These are phyloP conservation scores for Podargus strigoides DNA, from an alignment of 2,797 vertebrate genomes.

Conservation along the genomic window DNA sequence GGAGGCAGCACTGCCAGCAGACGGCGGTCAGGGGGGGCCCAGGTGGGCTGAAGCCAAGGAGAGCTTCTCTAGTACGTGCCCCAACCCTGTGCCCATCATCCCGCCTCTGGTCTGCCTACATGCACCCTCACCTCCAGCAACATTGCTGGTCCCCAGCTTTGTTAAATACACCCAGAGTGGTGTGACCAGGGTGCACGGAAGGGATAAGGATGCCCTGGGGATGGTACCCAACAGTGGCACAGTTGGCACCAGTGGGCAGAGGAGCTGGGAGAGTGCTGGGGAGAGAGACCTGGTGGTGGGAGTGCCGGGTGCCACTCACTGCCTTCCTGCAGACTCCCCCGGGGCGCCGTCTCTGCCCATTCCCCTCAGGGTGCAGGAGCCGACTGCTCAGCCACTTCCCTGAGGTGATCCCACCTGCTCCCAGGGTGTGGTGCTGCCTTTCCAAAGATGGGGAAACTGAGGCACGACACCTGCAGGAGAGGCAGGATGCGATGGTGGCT, in stretches of 20 bases:
- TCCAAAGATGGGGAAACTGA: neutral
- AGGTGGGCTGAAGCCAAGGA: neutral
- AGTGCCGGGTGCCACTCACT: accelerated
- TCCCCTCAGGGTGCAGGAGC: neutral
- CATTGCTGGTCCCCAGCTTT: neutral
- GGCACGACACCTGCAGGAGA: neutral
- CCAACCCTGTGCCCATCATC: neutral
- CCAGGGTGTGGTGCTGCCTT: neutral
- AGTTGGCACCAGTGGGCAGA: accelerated
- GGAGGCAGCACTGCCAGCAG: neutral
- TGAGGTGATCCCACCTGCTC: neutral
- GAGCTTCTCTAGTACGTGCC: neutral
- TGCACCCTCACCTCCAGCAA: too few species aligned
- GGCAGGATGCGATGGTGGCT: accelerated
- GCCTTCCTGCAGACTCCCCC: neutral
- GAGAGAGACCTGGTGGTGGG: accelerated
- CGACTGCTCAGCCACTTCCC: neutral
- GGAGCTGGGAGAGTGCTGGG: neutral
- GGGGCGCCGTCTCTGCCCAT: accelerated
- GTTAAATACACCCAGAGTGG: neutral
- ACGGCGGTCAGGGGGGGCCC: neutral
- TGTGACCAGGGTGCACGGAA: accelerated
- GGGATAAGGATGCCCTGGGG: neutral
- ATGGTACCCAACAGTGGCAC: neutral
- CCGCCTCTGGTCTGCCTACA: neutral